phyloP scores from a whole-genome alignment of 2,888 invertebrate genomes.

The Eurytoma adleriae region DNA sequence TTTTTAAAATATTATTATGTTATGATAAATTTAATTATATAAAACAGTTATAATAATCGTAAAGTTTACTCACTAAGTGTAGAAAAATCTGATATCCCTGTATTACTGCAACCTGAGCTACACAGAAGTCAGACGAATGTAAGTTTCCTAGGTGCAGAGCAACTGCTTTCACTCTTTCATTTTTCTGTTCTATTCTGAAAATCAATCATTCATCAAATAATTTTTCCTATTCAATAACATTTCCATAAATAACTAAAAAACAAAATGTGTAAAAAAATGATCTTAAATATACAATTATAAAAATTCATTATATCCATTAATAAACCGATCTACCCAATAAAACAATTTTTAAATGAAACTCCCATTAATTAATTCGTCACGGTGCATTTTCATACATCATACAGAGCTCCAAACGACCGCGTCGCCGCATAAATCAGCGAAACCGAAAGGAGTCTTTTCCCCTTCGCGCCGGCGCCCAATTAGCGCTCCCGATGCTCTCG shows the following conservation, averaged over 20 bases:
- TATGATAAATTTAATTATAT: too few species aligned
- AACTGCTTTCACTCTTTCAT: too few species aligned
- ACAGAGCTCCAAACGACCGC: not conserved
- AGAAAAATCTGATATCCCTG: not conserved
- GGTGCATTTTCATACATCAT: not conserved
- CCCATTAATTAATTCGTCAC: not conserved
- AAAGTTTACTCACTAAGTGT: not conserved
- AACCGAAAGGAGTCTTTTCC: not conserved
- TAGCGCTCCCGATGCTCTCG: constrained; percentile 17
- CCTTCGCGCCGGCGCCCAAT: not conserved
- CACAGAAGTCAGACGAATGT: not conserved
- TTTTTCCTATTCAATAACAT: not conserved
- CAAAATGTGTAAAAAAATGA: not conserved
- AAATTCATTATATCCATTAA: not conserved
- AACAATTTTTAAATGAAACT: not conserved
- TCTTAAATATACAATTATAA: too few species aligned
- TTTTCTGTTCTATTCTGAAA: too few species aligned
- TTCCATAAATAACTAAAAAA: not conserved
- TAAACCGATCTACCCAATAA: not conserved
- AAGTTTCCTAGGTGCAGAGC: not conserved
- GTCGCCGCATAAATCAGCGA: not conserved
- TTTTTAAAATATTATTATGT: too few species aligned
- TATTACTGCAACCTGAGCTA: not conserved
- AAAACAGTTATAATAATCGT: too few species aligned
- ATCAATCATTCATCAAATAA: too few species aligned